Base-by-base conservation (phyloP, 2,113 vertebrate genomes). In the Podarcis raffonei region DNA sequence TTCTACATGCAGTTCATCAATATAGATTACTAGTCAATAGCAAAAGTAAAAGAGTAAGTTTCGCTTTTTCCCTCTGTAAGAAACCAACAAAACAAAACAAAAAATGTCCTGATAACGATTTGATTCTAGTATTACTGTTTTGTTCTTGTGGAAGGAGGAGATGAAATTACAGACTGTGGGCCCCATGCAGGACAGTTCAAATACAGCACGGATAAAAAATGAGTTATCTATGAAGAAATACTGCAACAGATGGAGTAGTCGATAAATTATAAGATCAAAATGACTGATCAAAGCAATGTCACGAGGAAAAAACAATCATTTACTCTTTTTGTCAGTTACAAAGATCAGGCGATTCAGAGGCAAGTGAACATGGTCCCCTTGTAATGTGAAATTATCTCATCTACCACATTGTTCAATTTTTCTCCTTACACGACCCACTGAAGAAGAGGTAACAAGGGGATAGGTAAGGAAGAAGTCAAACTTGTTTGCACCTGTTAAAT, bases 1-100 rank as follows among this genome's bases (percentile, higher is more conserved):
- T 96, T 94, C 96, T 96, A 95, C 98, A 98, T 99, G 98, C 98
- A 98, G 92, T 97, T 97, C 89, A 96, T 93, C 95, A 95, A 95
- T 96, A 97, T 84, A 68, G 78, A 95, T 93, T 96, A 97, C 93
- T 76, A 95, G 91, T 69, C 75, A 93, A 69, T 86, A 97, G 95
- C 92, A 94, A 97, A 94, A 96, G 95, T 93, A 95, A 97, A 97
- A 97, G 96, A 96, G 95, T 90, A 92, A 92, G 92, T 93, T 94
- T 62, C 95, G 92, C 90, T 90, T 95, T 89, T 92, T 89, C 78
- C 92, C 95, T 96, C 86, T 92, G 87, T 94, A 94, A 93, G 95
- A 97, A 97, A 97, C 96, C 96, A 96, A 97, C 48, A 97, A 72
- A 84, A 84, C 69, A 71, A n/a, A 9, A 71, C 25, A 16, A 48